Conservation (phyloP, 2,888 invertebrate species). For the Aethes cnicana region DNA sequence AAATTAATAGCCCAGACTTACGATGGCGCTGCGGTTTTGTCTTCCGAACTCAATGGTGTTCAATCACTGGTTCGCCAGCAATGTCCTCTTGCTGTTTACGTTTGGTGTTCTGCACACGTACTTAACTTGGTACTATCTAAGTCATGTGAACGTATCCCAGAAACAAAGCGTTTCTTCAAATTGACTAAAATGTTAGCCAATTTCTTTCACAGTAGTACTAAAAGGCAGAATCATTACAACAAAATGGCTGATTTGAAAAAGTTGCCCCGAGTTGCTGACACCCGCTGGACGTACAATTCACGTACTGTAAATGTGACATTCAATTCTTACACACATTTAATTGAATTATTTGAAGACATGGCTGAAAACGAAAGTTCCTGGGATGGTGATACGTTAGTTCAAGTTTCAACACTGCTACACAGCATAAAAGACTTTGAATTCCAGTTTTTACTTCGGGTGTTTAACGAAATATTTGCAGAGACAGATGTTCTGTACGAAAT, state of each 20-base stretch:
- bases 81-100: constrained; percentile 35
- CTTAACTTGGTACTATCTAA: constrained; percentile 38
- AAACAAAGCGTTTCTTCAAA: constrained; percentile 43
- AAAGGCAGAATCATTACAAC: constrained; percentile 33
- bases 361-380: constrained; percentile 7
- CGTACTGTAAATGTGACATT: constrained; percentile 25
- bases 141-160: constrained; percentile 36
- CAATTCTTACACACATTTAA: constrained; percentile 1
- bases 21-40: constrained; percentile 44
- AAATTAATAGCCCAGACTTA: constrained; percentile 48
- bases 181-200: constrained; percentile 38
- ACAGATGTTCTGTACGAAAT: constrained; percentile 10
- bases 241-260: constrained; percentile 6
- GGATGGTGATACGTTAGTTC: constrained; percentile 16
- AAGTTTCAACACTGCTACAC: background rate
- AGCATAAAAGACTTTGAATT: constrained; percentile 19
- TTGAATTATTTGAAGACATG: constrained; percentile 14
- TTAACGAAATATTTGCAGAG: constrained; percentile 13
- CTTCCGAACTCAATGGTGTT: constrained; percentile 40
- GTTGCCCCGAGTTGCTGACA: constrained; percentile 19
- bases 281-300: constrained; percentile 25
- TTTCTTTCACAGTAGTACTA: constrained; percentile 43
- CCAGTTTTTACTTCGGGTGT: constrained; percentile 2
- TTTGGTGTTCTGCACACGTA: constrained; percentile 39
- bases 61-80: constrained; percentile 41